Evolutionary conservation across 2,797 vertebrate species (phyloP).

Genomic region (Tragopan temminckii): DNA sequence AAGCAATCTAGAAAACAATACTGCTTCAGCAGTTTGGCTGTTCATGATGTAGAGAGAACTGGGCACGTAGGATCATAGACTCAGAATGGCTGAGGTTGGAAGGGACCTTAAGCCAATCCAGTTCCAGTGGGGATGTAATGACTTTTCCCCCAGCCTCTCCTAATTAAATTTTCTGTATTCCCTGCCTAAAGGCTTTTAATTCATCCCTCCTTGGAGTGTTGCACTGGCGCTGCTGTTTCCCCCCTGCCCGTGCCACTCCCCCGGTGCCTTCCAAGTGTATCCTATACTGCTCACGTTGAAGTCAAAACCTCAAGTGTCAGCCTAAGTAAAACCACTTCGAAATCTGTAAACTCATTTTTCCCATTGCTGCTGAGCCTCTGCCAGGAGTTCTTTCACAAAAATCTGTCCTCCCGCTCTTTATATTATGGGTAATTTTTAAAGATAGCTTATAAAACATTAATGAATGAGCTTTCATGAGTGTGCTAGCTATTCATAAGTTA

Average conservation of each 20-base stretch:
- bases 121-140: neutral
- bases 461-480: slow-evolving; percentile 55
- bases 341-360: slow-evolving; percentile 56
- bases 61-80: neutral
- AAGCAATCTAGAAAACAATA: neutral
- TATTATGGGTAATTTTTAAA: slow-evolving; percentile 57
- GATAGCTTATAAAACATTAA: slow-evolving; percentile 67
- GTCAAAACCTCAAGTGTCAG: slow-evolving; percentile 2
- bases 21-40: neutral
- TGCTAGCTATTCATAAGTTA: slow-evolving; percentile 57
- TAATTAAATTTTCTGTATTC: slow-evolving; percentile 61
- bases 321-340: slow-evolving; percentile 48
- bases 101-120: too few relatives aligned
- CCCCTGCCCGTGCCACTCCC: neutral
- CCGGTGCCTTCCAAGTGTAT: neutral
- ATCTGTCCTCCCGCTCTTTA: neutral
- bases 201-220: neutral
- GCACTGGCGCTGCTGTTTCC: neutral
- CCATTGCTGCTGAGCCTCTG: neutral
- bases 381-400: slow-evolving; percentile 62
- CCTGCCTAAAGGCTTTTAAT: slow-evolving; percentile 50
- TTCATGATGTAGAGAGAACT: neutral
- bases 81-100: too few relatives aligned
- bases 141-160: slow-evolving; percentile 27
- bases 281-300: slow-evolving; percentile 1